Conservation (phyloP, 2,888 invertebrate species). For the Drosophila formosana region DNA sequence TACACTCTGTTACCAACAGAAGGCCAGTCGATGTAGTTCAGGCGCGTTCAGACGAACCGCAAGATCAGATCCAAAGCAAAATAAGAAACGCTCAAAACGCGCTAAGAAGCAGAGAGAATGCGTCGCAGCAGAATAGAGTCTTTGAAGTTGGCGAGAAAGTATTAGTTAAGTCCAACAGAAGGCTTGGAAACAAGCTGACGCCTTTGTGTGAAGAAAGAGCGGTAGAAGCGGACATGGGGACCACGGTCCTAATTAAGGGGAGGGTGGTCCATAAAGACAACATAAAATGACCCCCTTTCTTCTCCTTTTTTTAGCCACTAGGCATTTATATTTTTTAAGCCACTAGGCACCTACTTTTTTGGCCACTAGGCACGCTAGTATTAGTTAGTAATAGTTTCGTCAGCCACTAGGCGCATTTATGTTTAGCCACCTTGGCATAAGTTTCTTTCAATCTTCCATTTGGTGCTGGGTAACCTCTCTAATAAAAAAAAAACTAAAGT, state of each 20-base stretch:
- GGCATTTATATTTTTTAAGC: not conserved
- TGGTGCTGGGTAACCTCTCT: not conserved
- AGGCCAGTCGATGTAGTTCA: constrained; percentile 20
- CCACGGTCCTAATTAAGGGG: constrained; percentile 23
- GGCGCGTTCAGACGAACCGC: constrained; percentile 12
- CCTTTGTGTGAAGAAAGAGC: constrained; percentile 18
- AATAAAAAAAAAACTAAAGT: not conserved
- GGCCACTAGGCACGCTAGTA: no score
- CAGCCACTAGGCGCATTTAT: not conserved
- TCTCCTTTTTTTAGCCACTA: not conserved
- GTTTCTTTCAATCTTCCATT: not conserved
- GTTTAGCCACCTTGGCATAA: not conserved
- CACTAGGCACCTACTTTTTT: not conserved
- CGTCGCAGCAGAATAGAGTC: constrained; percentile 17
- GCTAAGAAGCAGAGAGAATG: constrained; percentile 21
- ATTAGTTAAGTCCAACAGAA: constrained; percentile 19
- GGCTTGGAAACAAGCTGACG: constrained; percentile 29
- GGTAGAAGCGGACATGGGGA: constrained; percentile 28
- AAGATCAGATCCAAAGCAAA: constrained; percentile 2
- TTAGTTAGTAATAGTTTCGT: not conserved
- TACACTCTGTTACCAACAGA: constrained; percentile 19
- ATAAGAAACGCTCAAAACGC: constrained; percentile 17
- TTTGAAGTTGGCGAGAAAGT: constrained; percentile 21
- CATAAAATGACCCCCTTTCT: constrained; percentile 14
- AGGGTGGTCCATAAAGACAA: constrained; percentile 31